Percentiles rank a stretch among this genome's conserved stretches.
Conservation (phyloP, 2,113 vertebrate species). For the Perca flavescens region DNA sequence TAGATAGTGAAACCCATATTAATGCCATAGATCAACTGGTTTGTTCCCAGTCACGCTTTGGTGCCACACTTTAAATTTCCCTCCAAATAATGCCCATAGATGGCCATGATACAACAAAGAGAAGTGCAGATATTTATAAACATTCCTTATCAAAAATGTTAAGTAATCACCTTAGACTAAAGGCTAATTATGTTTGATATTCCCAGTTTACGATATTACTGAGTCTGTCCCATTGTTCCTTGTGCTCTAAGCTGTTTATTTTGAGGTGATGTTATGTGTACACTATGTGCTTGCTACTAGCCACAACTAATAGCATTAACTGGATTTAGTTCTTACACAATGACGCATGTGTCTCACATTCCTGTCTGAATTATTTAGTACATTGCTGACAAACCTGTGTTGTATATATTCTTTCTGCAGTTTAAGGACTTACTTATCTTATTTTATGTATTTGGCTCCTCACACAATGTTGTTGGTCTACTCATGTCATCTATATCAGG, state of each 20-base stretch:
- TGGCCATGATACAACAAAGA: conserved; percentile 23
- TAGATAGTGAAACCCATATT: conserved; percentile 50
- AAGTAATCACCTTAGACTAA: conserved; percentile 16
- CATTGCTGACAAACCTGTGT: conserved; percentile 11
- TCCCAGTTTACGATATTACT: conserved; percentile 14
- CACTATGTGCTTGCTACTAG: conserved; percentile 34
- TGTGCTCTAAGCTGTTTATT: conserved; percentile 46
- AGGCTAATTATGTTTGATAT: conserved; percentile 17
- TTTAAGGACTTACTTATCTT: background rate
- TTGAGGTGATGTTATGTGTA: conserved; percentile 31
- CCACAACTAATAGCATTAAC: conserved; percentile 73
- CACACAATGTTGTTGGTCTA: background rate
- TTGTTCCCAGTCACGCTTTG: conserved; percentile 53
- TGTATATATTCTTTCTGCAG: conserved; percentile 14
- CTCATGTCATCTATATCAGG: background rate
- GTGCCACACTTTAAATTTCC: conserved; percentile 23
- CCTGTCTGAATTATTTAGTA: conserved; percentile 29
- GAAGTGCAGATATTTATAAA: conserved; percentile 27
- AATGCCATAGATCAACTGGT: conserved; percentile 58
- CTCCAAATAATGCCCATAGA: conserved; percentile 20
- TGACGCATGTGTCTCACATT: conserved; percentile 64
- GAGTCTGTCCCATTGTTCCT: conserved; percentile 45
- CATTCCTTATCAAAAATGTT: conserved; percentile 5
- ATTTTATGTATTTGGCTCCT: background rate
- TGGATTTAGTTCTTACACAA: conserved; percentile 73